phyloP scores from a whole-genome alignment of 2,797 vertebrate genomes.

The Aphelocoma californica region DNA sequence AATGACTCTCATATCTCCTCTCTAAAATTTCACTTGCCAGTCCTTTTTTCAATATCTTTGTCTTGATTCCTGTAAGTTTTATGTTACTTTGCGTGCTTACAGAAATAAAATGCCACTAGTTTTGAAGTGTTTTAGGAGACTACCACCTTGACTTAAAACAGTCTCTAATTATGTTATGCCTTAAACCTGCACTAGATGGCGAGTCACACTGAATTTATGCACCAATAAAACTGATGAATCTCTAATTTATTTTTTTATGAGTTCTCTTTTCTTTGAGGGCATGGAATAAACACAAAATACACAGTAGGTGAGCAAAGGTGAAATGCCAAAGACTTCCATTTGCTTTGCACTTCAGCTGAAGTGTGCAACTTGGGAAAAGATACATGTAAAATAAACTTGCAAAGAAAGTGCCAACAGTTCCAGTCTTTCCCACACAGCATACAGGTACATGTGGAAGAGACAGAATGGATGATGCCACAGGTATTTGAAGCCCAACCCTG shows the following conservation, averaged over 20 bases:
- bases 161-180: neutral
- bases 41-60: neutral
- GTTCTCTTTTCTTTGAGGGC: neutral
- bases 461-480: neutral
- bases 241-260: neutral
- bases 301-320: neutral
- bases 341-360: neutral
- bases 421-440: neutral
- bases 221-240: neutral
- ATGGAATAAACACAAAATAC: neutral
- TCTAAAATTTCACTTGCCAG: neutral
- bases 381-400: neutral
- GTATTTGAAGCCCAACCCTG: neutral
- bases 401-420: neutral
- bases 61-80: neutral
- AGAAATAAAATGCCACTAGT: neutral
- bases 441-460: neutral
- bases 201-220: neutral
- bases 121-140: neutral
- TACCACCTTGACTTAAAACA: neutral
- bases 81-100: neutral
- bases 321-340: neutral
- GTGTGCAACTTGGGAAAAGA: neutral
- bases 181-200: conserved; percentile 39
- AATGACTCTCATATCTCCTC: neutral